Evolutionary conservation across 2,113 vertebrate genomes (phyloP).

Genomic region (Ophthalmolycus amberensis): DNA sequence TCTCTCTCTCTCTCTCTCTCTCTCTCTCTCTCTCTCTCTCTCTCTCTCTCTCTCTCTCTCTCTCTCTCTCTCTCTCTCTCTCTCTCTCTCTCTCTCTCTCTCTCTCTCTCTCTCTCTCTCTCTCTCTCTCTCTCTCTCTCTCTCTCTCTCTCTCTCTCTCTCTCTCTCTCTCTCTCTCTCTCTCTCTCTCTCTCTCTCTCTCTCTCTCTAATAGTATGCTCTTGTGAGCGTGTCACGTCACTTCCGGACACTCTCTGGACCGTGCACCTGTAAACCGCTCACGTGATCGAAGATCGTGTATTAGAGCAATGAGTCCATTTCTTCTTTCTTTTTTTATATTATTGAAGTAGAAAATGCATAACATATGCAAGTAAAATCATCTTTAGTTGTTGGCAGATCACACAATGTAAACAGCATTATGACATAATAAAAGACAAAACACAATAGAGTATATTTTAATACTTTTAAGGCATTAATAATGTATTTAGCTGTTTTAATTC

Average conservation of each 20-base stretch:
- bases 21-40: too few species aligned
- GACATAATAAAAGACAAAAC: background rate
- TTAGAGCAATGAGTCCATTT: background rate
- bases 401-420: background rate
- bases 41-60: too few species aligned
- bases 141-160: background rate
- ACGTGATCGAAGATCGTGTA: constrained; percentile 62
- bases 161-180: background rate
- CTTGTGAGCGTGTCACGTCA: constrained; percentile 75
- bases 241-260: constrained; percentile 69
- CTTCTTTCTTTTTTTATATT: background rate
- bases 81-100: background rate
- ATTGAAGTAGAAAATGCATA: background rate
- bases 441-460: background rate
- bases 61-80: constrained; percentile 13
- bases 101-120: background rate
- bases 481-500: too few species aligned
- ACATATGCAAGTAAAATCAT: background rate
- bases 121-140: constrained; percentile 11
- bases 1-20: too few species aligned
- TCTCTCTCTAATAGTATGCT: constrained; percentile 31
- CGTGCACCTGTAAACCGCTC: constrained; percentile 74
- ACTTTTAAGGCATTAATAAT: too few species aligned
- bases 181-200: constrained; percentile 10
- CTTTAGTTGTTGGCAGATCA: background rate